phyloP scores from a whole-genome alignment of 1,140 invertebrate species.

The Diploscapter pachys region DNA sequence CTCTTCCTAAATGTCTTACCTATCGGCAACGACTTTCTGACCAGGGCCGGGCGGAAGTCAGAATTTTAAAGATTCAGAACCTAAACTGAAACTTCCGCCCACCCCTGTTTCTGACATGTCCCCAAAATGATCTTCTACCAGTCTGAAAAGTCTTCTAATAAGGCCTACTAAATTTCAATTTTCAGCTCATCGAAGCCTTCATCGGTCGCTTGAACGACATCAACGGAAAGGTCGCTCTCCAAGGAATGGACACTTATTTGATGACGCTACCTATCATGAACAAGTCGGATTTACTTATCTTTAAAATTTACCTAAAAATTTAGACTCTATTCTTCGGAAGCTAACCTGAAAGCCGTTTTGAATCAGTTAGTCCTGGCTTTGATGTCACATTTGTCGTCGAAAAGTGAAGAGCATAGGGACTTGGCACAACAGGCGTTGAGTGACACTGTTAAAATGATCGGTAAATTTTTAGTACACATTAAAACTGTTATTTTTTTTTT shows the following conservation, averaged over 20 bases:
- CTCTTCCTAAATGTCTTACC: too few relatives aligned
- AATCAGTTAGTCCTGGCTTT: constrained; percentile 25
- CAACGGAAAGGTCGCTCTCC: constrained; percentile 31
- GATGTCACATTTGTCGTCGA: constrained; percentile 27
- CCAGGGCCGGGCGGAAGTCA: too few relatives aligned
- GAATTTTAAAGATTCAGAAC: too few relatives aligned
- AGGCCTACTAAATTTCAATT: neutral
- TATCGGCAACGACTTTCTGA: too few relatives aligned
- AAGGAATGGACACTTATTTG: constrained; percentile 32
- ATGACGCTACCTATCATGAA: constrained; percentile 28
- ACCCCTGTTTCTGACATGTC: too few relatives aligned
- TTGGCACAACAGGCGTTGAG: constrained; percentile 22
- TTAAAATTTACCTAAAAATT: constrained; percentile 2
- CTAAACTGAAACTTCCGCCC: too few relatives aligned
- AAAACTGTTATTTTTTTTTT: neutral
- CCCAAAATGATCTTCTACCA: too few relatives aligned
- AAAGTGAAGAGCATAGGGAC: constrained; percentile 32
- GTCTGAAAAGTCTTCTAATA: neutral
- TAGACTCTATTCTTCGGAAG: constrained; percentile 29
- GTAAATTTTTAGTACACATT: neutral
- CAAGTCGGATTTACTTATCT: constrained; percentile 8
- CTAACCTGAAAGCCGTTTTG: constrained; percentile 29
- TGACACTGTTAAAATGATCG: constrained; percentile 24
- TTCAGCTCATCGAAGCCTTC: constrained; percentile 29
- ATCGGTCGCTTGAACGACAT: constrained; percentile 28